phyloP scores from a whole-genome alignment of 2,113 vertebrate genomes.

The Progne subis region DNA sequence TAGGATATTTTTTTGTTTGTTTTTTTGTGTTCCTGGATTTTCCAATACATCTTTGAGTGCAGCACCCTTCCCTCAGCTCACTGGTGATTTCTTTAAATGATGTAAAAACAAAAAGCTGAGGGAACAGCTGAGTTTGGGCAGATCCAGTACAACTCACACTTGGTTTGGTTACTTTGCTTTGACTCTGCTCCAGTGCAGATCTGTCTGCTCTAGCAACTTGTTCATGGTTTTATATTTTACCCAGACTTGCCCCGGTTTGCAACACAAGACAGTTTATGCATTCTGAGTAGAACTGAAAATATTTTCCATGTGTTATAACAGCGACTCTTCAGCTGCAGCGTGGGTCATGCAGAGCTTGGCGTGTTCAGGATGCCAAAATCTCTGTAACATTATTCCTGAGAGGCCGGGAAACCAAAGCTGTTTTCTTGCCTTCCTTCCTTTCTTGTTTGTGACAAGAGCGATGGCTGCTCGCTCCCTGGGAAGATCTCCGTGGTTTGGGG shows the following conservation, averaged over 20 bases:
- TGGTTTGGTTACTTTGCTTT: not conserved
- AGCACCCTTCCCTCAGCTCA: not conserved
- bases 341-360: not conserved
- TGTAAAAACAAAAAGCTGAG: not conserved
- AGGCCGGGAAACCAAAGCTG: not conserved
- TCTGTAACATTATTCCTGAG: not conserved
- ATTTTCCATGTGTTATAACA: not conserved
- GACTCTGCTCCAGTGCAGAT: not conserved
- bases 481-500: not conserved
- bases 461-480: not conserved
- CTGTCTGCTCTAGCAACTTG: not conserved
- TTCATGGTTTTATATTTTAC: not conserved
- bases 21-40: not conserved
- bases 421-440: not conserved
- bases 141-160: not conserved
- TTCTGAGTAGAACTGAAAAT: not conserved
- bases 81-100: not conserved
- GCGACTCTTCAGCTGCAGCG: not conserved
- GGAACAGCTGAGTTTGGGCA: not conserved
- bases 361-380: not conserved
- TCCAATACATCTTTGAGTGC: not conserved
- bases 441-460: not conserved
- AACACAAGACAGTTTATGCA: not conserved
- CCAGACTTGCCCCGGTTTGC: not conserved
- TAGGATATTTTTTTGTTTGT: not conserved